Base-by-base conservation (phyloP, 2,797 vertebrate species). In the Iguana delicatissima region DNA sequence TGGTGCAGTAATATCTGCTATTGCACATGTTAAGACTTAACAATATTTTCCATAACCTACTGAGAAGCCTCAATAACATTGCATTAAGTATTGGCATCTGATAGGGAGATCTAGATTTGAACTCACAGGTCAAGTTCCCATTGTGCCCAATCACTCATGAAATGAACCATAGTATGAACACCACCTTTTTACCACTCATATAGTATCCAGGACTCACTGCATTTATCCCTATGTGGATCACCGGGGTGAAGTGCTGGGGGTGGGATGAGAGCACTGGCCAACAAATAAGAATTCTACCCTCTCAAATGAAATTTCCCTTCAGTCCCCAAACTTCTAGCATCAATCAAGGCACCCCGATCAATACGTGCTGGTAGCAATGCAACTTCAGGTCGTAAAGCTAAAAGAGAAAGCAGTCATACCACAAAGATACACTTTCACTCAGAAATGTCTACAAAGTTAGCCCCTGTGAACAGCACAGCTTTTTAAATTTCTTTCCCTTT, bases 1-100 rank as follows among this genome's bases (percentile, higher is more conserved):
- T 80, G 88, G 59, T 2, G 69, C 8, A 59, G 0, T n/a, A 88
- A 38, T 88, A 89, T 46, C 72, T 12, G 0, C 24, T 22, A 0
- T 52, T 55, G 86, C 62, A 86, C 52, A 74, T 5, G 12, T 64
- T 22, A 83, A 82, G 38, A 50, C 64, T 46, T n/a, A 86, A 87
- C 52, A 14, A 9, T 20, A 12, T 87, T 87, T 64, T 32, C 69
- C 26, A 64, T 64, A 77, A 87, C 80, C 10, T 77, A 64, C 46
- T 57, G 26, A 77, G 32, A 20, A 90, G 64, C 38, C 24, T 20
- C 52, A 35, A 76, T 32, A 82, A 35, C 85, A 67, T 82, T 85
- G 55, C 72, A 81, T 86, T 57, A 85, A 73, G 12, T n/a, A 62
- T 9, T 32, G 24, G 74, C 69, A 79, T 55, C 46, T 55, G 59